These are phyloP conservation scores for Chrysocyon brachyurus DNA, from an alignment of 2,797 vertebrate species.

Conservation along the genomic window DNA sequence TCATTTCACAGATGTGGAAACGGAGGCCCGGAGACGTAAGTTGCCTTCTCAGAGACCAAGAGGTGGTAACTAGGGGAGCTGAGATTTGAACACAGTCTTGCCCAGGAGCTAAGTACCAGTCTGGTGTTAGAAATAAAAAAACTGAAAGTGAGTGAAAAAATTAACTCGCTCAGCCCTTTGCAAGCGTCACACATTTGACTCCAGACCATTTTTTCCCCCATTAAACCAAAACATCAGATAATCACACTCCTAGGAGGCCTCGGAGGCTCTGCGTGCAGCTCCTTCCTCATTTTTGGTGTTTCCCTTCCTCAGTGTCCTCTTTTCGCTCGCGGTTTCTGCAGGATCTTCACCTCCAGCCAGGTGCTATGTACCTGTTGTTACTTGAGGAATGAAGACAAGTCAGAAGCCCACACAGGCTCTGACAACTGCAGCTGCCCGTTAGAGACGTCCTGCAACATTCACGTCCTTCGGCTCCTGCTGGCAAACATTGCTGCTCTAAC, in stretches of 20 bases:
- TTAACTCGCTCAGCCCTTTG: neutral
- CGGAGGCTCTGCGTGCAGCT: neutral
- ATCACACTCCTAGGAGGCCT: neutral
- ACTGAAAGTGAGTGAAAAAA: neutral
- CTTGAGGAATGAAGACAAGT: neutral
- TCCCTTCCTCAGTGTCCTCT: neutral
- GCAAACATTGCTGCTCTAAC: neutral
- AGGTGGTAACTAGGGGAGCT: neutral
- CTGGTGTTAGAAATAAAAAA: neutral
- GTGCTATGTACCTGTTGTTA: neutral
- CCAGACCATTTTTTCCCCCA: neutral
- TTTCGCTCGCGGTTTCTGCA: rapidly evolving
- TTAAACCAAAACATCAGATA: constrained; percentile 35
- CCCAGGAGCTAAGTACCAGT: neutral
- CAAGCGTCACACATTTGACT: neutral
- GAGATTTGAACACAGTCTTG: neutral
- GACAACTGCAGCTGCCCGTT: neutral
- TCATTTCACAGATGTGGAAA: neutral
- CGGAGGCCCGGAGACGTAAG: neutral
- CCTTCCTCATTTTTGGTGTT: neutral
- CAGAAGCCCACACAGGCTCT: neutral
- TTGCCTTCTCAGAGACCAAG: neutral
- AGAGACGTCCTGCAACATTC: rapidly evolving
- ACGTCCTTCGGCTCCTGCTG: rapidly evolving
- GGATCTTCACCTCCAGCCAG: neutral